A percentile compares a stretch with the other conserved stretches of the same genome.
phyloP scores from a whole-genome alignment of 2,113 vertebrate species.

The Anolis carolinensis region DNA sequence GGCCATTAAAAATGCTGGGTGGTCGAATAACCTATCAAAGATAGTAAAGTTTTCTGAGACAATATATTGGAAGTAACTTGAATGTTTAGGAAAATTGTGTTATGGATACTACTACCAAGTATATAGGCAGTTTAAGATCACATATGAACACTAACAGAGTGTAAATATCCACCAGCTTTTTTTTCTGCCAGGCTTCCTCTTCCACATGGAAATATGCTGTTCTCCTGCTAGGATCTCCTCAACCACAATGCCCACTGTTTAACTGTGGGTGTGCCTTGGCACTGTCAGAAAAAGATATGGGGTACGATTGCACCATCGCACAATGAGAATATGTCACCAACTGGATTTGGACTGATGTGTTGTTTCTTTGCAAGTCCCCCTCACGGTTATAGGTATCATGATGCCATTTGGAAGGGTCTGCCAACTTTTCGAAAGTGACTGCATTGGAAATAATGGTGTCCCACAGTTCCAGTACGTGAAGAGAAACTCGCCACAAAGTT shows the following conservation, averaged over 20 bases:
- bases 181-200: too few species aligned
- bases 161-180: too few species aligned
- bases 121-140: not conserved
- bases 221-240: too few species aligned
- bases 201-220: too few species aligned
- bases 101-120: not conserved
- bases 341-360: too few species aligned
- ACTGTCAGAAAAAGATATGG: too few species aligned
- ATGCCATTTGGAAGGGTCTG: not conserved
- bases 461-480: not conserved
- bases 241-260: too few species aligned
- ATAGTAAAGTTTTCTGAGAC: not conserved
- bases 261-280: too few species aligned
- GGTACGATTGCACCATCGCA: too few species aligned
- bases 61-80: not conserved
- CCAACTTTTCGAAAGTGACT: not conserved
- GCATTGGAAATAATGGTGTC: not conserved
- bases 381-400: not conserved
- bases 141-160: too few species aligned
- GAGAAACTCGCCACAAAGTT: not conserved
- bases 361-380: not conserved
- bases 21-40: not conserved
- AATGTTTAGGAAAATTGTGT: not conserved
- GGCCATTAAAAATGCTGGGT: not conserved
- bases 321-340: too few species aligned